Evolutionary conservation across 1,140 invertebrate genomes (phyloP).

Genomic region (Cephus cinctus): DNA sequence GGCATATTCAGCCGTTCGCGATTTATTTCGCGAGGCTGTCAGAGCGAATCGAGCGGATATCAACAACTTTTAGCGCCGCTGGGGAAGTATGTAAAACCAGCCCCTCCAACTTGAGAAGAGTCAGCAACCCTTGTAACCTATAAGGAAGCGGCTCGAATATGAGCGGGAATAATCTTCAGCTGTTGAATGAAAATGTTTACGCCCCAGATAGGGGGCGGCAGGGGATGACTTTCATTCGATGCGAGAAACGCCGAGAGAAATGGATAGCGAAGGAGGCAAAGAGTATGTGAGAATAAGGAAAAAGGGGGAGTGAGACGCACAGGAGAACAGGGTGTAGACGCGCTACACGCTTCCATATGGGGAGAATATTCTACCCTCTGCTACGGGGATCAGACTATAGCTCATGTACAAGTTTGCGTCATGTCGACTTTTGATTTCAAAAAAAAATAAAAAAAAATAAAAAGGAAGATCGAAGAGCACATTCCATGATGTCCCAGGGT

Average conservation of each 20-base stretch:
- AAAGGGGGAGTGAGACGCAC: no score
- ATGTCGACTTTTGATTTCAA: not conserved
- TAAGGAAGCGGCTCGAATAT: not conserved
- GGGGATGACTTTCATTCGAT: not conserved
- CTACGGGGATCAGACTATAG: no score
- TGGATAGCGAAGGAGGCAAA: no score
- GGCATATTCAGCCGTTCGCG: constrained; percentile 28
- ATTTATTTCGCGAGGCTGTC: constrained; percentile 31
- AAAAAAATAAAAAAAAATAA: not conserved
- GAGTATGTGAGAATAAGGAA: no score
- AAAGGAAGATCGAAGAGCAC: no score
- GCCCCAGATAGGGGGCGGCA: not conserved
- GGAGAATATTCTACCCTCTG: no score
- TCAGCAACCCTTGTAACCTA: not conserved
- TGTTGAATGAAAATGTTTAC: constrained; percentile 5
- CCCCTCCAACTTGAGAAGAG: not conserved
- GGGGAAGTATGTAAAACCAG: not conserved
- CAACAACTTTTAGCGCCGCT: constrained; percentile 26
- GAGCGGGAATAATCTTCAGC: constrained; percentile 1
- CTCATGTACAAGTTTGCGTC: not conserved
- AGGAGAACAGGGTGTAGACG: no score
- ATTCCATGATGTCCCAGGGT: not conserved
- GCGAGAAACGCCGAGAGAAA: no score
- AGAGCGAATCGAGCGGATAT: constrained; percentile 25
- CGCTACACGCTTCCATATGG: no score